Percentiles rank a stretch among this genome's conserved stretches.
These are phyloP conservation scores for Eilema griseolum DNA, from an alignment of 2,888 invertebrate species.

Conservation along the genomic window DNA sequence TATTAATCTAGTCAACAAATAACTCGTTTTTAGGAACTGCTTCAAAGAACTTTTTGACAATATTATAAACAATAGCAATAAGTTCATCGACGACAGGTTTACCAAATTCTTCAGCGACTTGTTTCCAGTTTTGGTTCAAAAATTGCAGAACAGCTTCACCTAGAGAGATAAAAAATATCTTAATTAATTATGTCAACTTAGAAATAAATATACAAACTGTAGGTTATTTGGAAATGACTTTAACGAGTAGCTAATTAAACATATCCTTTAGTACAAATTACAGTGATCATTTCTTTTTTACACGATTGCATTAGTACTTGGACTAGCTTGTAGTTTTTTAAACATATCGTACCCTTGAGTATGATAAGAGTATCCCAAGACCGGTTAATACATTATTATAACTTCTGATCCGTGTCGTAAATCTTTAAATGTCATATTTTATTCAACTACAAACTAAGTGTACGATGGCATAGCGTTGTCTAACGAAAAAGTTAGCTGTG, in stretches of 20 bases:
- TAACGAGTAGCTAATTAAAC: background rate
- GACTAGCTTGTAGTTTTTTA: background rate
- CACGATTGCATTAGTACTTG: background rate
- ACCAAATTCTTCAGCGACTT: constrained; percentile 71
- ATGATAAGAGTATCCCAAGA: too few species aligned
- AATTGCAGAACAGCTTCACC: constrained; percentile 72
- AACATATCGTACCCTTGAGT: background rate
- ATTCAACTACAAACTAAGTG: too few species aligned
- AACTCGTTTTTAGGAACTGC: constrained; percentile 71
- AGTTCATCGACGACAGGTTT: constrained; percentile 65
- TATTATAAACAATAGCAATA: constrained; percentile 46
- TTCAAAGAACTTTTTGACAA: constrained; percentile 65
- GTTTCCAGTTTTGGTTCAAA: constrained; percentile 72
- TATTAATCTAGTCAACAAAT: constrained; percentile 28
- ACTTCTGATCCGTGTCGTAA: too few species aligned
- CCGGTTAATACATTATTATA: too few species aligned
- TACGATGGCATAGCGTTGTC: too few species aligned
- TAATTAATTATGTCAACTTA: background rate
- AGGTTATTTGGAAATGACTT: too few species aligned
- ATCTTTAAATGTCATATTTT: too few species aligned
- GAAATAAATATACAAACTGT: too few species aligned
- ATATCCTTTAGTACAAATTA: background rate
- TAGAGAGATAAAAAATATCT: constrained; percentile 47
- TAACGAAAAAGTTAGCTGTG: too few species aligned
- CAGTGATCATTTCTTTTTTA: background rate